A percentile compares a stretch with the other conserved stretches of the same genome.
Conservation (phyloP, 2,888 invertebrate species). For the Noctua pronuba region DNA sequence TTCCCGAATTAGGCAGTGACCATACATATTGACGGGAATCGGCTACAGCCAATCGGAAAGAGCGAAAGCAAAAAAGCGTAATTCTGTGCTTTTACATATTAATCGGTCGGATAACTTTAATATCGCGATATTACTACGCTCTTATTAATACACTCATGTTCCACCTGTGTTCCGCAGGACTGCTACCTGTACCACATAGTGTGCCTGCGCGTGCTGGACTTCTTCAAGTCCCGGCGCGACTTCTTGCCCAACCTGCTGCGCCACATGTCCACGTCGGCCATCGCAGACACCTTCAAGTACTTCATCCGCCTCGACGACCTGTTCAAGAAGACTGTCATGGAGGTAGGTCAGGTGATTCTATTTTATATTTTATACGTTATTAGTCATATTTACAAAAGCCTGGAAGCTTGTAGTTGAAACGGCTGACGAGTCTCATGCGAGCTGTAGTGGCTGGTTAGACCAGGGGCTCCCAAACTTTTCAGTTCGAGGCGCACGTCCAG, state of each 20-base stretch:
- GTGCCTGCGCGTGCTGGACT: slow-evolving; percentile 97
- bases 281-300: slow-evolving; percentile 97
- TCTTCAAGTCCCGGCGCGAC: slow-evolving; percentile 96
- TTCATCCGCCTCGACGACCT: slow-evolving; percentile 93
- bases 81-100: neutral
- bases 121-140: too few species aligned
- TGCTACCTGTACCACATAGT: slow-evolving; percentile 98
- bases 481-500: too few species aligned
- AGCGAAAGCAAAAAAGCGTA: neutral
- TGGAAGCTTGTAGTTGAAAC: neutral
- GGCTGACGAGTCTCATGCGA: neutral
- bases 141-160: too few species aligned
- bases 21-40: neutral
- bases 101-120: neutral
- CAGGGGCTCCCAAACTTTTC: too few species aligned
- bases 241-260: slow-evolving; percentile 96
- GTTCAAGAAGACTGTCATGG: slow-evolving; percentile 85
- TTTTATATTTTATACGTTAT: slow-evolving; percentile 10
- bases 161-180: slow-evolving; percentile 90
- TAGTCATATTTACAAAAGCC: neutral
- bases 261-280: slow-evolving; percentile 98
- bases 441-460: neutral
- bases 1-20: neutral
- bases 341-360: slow-evolving; percentile 72
- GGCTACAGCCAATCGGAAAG: neutral